Percentiles rank a stretch among this genome's conserved stretches.
These are phyloP conservation scores for Aurelia aurita DNA, from an alignment of 30 jellyfish, hydroid and myxozoan species.

Conservation along the genomic window DNA sequence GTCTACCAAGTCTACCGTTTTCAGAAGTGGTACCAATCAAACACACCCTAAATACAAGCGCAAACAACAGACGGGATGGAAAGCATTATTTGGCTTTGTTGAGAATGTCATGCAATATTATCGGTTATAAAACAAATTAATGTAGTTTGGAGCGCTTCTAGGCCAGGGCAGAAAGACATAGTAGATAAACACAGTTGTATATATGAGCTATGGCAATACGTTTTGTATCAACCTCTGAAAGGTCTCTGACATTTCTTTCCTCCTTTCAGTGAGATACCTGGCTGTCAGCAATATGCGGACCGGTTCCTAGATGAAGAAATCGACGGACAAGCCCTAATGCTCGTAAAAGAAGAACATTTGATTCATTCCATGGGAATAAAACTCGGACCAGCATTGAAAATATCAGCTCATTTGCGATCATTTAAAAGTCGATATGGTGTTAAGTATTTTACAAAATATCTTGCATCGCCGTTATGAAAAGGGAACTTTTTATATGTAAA, in stretches of 20 bases:
- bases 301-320: conserved; percentile 88
- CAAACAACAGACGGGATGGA: too few relatives aligned
- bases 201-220: too few relatives aligned
- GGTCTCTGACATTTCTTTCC: not conserved
- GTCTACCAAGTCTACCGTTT: too few relatives aligned
- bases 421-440: conserved; percentile 89
- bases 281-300: conserved; percentile 87
- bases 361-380: conserved; percentile 89
- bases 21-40: too few relatives aligned
- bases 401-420: conserved; percentile 90
- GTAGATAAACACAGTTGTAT: too few relatives aligned
- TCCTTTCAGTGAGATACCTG: conserved; percentile 89
- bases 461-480: conserved; percentile 87
- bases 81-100: too few relatives aligned
- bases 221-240: too few relatives aligned
- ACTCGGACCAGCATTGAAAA: conserved; percentile 99
- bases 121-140: too few relatives aligned
- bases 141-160: too few relatives aligned
- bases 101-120: too few relatives aligned
- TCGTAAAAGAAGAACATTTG: conserved; percentile 87
- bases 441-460: conserved; percentile 79
- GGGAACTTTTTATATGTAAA: conserved; percentile 29
- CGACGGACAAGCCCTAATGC: conserved; percentile 97
- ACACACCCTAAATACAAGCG: too few relatives aligned
- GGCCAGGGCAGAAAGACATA: too few relatives aligned